Percentiles rank a stretch among this genome's conserved stretches.
Conservation (phyloP, 2,113 vertebrate species). For the Brachypteracias leptosomus region DNA sequence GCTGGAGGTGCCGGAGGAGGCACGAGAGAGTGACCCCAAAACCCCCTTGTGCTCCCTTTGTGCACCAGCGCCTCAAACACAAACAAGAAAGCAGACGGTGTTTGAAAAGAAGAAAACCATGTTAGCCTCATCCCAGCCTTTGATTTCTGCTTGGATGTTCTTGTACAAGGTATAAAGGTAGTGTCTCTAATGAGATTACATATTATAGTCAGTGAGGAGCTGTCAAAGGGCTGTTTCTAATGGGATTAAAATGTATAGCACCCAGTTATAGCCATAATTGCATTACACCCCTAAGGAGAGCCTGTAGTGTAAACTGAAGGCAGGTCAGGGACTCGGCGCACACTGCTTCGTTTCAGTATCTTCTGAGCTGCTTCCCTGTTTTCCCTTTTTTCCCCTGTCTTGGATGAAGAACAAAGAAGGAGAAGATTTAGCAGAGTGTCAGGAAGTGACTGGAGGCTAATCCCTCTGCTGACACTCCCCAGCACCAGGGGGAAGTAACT, state of each 20-base stretch:
- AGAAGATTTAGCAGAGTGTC: conserved; percentile 65
- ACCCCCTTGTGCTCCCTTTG: neutral
- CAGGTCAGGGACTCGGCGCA: conserved; percentile 29
- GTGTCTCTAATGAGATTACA: conserved; percentile 71
- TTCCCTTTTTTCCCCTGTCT: conserved; percentile 53
- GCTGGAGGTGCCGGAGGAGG: neutral
- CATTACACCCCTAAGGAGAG: conserved; percentile 59
- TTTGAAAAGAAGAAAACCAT: conserved; percentile 1
- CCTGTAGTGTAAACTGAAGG: conserved; percentile 55
- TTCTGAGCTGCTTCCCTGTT: conserved; percentile 55
- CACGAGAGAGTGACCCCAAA: neutral
- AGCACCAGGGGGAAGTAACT: conserved; percentile 67
- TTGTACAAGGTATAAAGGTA: conserved; percentile 47
- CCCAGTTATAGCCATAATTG: conserved; percentile 57
- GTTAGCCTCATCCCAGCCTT: conserved; percentile 22
- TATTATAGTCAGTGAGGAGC: conserved; percentile 56
- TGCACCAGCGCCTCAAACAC: neutral
- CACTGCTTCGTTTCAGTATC: conserved; percentile 21
- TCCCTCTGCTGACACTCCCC: conserved; percentile 69
- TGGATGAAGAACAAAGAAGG: conserved; percentile 71
- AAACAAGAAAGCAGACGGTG: neutral
- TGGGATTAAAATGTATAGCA: conserved; percentile 73
- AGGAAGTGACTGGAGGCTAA: conserved; percentile 75
- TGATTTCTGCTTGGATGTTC: conserved; percentile 50
- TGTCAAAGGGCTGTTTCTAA: conserved; percentile 69